Evolutionary conservation across 2,888 invertebrate species (phyloP).

Genomic region (Conops quadrifasciatus): DNA sequence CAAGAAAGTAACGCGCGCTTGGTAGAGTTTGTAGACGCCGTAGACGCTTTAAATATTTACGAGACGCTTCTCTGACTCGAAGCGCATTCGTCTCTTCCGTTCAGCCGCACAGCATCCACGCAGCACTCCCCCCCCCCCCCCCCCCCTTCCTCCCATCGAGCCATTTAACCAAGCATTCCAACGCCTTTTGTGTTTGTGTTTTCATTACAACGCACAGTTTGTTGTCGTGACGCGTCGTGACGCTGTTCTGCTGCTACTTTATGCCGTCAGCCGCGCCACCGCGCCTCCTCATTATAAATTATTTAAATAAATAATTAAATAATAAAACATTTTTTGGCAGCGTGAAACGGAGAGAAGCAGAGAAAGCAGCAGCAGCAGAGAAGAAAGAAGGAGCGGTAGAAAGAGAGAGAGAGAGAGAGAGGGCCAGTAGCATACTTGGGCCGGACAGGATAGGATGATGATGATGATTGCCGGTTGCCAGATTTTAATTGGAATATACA

Average conservation of each 20-base stretch:
- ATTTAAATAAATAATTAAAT: slow-evolving; percentile 43
- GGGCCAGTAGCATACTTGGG: background rate
- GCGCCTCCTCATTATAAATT: slow-evolving; percentile 45
- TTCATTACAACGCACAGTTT: slow-evolving; percentile 30
- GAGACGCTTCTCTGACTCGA: slow-evolving; percentile 32
- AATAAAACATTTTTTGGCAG: slow-evolving; percentile 35
- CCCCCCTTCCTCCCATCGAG: background rate
- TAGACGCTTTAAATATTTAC: slow-evolving; percentile 30
- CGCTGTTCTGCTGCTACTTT: slow-evolving; percentile 28
- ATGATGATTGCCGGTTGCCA: slow-evolving; percentile 44
- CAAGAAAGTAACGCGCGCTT: slow-evolving; percentile 35
- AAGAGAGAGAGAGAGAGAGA: slow-evolving; percentile 25
- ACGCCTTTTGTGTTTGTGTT: background rate
- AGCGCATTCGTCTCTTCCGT: slow-evolving; percentile 38
- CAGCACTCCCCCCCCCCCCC: background rate
- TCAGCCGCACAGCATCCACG: background rate
- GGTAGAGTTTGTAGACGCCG: background rate
- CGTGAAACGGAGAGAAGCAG: slow-evolving; percentile 20
- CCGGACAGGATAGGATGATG: slow-evolving; percentile 9
- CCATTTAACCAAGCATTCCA: no score
- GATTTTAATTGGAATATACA: slow-evolving; percentile 56
- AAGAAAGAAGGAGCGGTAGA: background rate
- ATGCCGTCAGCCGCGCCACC: background rate
- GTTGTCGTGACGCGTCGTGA: slow-evolving; percentile 34
- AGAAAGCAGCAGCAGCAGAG: slow-evolving; percentile 24